phyloP scores from a whole-genome alignment of 2,888 invertebrate species.

The Caenorhabditis sp. region DNA sequence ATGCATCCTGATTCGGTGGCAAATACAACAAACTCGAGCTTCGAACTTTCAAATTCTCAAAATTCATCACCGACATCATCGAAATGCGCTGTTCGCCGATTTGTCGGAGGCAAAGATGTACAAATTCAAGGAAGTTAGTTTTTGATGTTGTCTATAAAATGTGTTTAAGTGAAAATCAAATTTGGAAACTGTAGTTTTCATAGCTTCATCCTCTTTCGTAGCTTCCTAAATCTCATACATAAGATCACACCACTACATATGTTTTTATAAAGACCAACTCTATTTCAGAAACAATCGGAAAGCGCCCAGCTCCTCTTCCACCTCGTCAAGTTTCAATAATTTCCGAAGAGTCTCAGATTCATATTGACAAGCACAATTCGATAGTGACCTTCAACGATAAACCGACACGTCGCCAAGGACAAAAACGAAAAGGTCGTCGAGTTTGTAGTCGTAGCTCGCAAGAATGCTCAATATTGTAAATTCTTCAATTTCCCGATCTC shows the following conservation, averaged over 20 bases:
- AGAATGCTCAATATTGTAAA: background rate
- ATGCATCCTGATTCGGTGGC: slow-evolving; percentile 20
- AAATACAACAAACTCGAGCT: background rate
- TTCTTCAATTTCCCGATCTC: background rate
- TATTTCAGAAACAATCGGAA: background rate
- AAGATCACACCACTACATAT: too few relatives aligned
- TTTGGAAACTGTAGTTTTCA: too few relatives aligned
- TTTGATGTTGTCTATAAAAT: too few relatives aligned
- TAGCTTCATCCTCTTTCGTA: too few relatives aligned
- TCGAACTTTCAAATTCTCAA: slow-evolving; percentile 1
- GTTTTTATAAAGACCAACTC: too few relatives aligned
- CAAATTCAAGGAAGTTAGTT: background rate
- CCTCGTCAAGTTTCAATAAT: background rate
- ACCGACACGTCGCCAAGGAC: background rate
- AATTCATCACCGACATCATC: background rate
- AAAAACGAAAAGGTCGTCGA: background rate
- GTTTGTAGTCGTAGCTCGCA: background rate
- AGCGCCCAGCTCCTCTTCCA: background rate
- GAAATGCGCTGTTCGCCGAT: background rate
- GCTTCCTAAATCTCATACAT: too few relatives aligned
- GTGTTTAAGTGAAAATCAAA: too few relatives aligned
- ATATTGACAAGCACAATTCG: background rate
- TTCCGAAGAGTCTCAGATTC: background rate
- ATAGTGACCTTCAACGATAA: background rate
- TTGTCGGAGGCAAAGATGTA: background rate